These are phyloP conservation scores for Ochropleura plecta DNA, from an alignment of 2,888 invertebrate species.

Conservation along the genomic window DNA sequence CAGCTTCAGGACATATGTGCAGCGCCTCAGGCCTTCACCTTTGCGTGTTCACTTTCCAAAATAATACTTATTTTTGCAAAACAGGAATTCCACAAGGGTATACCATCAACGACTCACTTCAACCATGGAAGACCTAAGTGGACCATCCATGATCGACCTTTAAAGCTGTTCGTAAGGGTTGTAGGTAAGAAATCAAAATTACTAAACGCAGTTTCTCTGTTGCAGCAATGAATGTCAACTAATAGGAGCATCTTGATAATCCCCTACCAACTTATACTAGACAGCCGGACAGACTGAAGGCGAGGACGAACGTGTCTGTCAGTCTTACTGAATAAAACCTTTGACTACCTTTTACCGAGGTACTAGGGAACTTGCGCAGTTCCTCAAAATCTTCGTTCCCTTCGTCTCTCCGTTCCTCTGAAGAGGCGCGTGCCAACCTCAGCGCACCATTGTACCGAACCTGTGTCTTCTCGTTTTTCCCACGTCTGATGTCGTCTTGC, in stretches of 20 bases:
- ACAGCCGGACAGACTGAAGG: neutral
- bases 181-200: conserved; percentile 72
- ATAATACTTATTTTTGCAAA: conserved; percentile 6
- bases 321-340: neutral
- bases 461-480: neutral
- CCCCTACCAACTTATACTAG: neutral
- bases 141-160: conserved; percentile 78
- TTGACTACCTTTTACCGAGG: neutral
- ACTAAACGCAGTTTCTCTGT: neutral
- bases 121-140: conserved; percentile 81
- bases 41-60: neutral
- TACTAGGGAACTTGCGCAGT: neutral
- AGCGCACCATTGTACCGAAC: neutral
- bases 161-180: conserved; percentile 79
- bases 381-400: neutral
- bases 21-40: neutral
- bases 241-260: neutral
- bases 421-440: neutral
- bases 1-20: neutral
- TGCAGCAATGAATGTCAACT: neutral
- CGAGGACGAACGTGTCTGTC: neutral
- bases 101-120: conserved; percentile 84
- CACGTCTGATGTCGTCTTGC: neutral
- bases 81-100: conserved; percentile 83
- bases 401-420: neutral